Base-by-base conservation (phyloP, 2,888 invertebrate species). In the Stramonita haemastoma region DNA sequence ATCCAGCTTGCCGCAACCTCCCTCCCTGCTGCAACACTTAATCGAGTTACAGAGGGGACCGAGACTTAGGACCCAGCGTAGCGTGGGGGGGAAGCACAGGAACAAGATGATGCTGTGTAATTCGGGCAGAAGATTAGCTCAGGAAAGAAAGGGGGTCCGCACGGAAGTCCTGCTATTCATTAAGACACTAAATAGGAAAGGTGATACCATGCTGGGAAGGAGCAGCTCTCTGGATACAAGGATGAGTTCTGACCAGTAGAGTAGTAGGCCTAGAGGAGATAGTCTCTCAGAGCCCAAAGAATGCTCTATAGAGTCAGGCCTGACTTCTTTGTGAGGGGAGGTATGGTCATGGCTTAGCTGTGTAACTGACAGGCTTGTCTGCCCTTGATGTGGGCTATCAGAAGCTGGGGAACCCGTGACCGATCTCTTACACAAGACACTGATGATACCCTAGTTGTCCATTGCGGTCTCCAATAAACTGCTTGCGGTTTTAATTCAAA, bases 21-120 rank as follows among this genome's bases (percentile, higher is more conserved):
- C n/a, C 73, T 29, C 73, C 73, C 26, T 73, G 73, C 73, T 73
- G 73, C 73, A 73, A 73, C 73, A 29, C 73, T 73, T 73, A 73
- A 73, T 73, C 73, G 73, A 73, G 73, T 73, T 73, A 73, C n/a
- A 73, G n/a, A 73, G n/a, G 29, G 73, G n/a, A 29, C 22, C 17
- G 26, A 29, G 4, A 26, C 13, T 66, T 22, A 66, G 5, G 11
- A 26, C 1, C 1, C 11, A 26, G n/a, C 22, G 11, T 17, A n/a
- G 73, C 22, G 73, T 11, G 73, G 26, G 73, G 73, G n/a, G 73
- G 60, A 13, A 60, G 60, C 15, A 73, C 73, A 73, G 73, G 73
- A n/a, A 73, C 73, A 73, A 8, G 73, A 73, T 17, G 73, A 73
- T 73, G 73, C 73, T 73, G n/a, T 73, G 73, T 73, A 11, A 73